phyloP scores from a whole-genome alignment of 2,888 invertebrate genomes.

The Carterocephalus palaemon region DNA sequence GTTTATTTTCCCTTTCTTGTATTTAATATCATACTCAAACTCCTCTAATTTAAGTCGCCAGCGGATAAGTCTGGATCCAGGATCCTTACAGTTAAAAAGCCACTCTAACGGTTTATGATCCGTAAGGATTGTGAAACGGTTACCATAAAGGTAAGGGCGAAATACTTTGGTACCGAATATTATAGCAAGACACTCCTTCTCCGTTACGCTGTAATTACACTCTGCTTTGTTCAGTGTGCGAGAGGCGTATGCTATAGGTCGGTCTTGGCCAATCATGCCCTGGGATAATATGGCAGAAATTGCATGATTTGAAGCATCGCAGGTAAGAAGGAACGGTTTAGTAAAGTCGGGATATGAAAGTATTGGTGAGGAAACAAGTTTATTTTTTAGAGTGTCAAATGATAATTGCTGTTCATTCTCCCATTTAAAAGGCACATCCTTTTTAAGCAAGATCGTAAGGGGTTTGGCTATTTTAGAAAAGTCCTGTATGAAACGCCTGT shows the following conservation, averaged over 20 bases:
- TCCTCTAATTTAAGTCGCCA: conserved; percentile 31
- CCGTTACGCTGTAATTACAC: conserved; percentile 21
- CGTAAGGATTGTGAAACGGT: conserved; percentile 27
- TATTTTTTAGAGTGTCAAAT: too few relatives aligned
- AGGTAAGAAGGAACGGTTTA: conserved; percentile 12
- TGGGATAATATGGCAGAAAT: conserved; percentile 31
- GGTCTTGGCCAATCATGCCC: conserved; percentile 29
- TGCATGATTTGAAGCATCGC: conserved; percentile 24
- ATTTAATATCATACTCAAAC: conserved; percentile 28
- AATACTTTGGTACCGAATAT: conserved; percentile 27
- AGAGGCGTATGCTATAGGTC: conserved; percentile 27
- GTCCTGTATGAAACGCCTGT: conserved; percentile 36
- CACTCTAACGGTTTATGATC: conserved; percentile 32
- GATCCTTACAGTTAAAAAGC: conserved; percentile 30
- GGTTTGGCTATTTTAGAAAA: conserved; percentile 36
- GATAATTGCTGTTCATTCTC: too few relatives aligned
- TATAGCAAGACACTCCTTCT: conserved; percentile 27
- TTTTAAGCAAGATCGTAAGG: conserved; percentile 35
- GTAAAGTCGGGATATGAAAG: conserved; percentile 19
- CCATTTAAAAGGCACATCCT: conserved; percentile 17
- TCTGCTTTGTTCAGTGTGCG: conserved; percentile 24
- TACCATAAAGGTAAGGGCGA: conserved; percentile 39
- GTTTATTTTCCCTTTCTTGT: conserved; percentile 24
- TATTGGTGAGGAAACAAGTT: too few relatives aligned
- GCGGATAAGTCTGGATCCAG: conserved; percentile 25